Conservation (phyloP, 2,888 invertebrate genomes). For the Laothoe populi region DNA sequence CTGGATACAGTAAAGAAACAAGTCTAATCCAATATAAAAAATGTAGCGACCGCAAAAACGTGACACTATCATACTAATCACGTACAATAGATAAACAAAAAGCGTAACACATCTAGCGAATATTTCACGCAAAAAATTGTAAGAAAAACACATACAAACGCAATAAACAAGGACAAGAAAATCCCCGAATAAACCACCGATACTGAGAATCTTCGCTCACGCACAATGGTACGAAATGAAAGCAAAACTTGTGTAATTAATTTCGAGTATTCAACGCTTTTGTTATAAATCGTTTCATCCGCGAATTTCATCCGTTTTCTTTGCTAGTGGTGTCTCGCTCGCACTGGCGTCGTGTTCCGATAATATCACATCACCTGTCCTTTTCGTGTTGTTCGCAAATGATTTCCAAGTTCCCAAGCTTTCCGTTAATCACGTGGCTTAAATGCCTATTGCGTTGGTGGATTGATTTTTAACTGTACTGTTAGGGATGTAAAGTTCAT, state of each 20-base stretch:
- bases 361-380: conserved; percentile 79
- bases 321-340: conserved; percentile 63
- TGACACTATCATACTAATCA: conserved; percentile 35
- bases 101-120: conserved; percentile 48
- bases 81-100: conserved; percentile 50
- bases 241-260: conserved; percentile 80
- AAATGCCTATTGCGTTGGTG: conserved; percentile 44
- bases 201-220: conserved; percentile 60
- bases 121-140: conserved; percentile 52
- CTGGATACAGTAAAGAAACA: not conserved
- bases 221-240: conserved; percentile 70
- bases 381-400: conserved; percentile 78
- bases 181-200: conserved; percentile 45
- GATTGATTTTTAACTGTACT: conserved; percentile 7
- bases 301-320: conserved; percentile 74
- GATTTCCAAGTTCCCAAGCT: conserved; percentile 80
- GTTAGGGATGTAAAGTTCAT: conserved; percentile 3
- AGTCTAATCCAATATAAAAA: not conserved
- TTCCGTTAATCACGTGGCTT: conserved; percentile 76
- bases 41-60: not conserved
- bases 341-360: conserved; percentile 63
- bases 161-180: conserved; percentile 49
- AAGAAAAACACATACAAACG: conserved; percentile 47
- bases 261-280: conserved; percentile 83
- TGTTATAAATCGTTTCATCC: conserved; percentile 84